Conservation (phyloP, 1,140 invertebrate species). For the Leptinotarsa defecta region DNA sequence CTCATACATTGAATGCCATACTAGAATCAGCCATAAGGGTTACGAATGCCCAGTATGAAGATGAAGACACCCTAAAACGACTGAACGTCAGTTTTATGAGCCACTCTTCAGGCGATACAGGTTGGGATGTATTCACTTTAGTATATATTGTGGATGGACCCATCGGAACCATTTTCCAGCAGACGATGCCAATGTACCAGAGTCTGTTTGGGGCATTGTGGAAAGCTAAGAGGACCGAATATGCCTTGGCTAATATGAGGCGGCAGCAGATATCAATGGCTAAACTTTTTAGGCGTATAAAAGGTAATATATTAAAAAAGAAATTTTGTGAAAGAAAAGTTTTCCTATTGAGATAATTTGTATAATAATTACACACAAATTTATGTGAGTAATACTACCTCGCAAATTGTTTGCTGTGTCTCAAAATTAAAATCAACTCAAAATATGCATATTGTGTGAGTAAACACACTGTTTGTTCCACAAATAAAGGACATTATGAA, state of each 20-base stretch:
- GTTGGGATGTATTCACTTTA: conserved; percentile 95
- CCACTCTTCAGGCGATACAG: conserved; percentile 72
- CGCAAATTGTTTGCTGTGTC: too few species aligned
- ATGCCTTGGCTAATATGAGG: conserved; percentile 85
- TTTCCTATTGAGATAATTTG: not conserved
- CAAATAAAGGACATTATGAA: too few species aligned
- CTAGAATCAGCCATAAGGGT: conserved; percentile 89
- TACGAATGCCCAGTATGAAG: conserved; percentile 94
- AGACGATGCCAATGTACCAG: conserved; percentile 83
- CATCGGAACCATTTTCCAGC: conserved; percentile 89
- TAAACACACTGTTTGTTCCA: too few species aligned
- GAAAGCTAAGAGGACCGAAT: conserved; percentile 94
- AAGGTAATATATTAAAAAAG: conserved; percentile 46
- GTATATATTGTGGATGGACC: conserved; percentile 93
- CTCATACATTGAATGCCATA: conserved; percentile 87
- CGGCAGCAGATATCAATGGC: conserved; percentile 82
- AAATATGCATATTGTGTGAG: too few species aligned
- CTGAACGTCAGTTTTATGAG: conserved; percentile 83
- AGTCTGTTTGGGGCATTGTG: conserved; percentile 91
- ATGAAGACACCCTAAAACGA: conserved; percentile 84
- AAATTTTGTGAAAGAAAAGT: not conserved
- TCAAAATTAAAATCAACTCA: too few species aligned
- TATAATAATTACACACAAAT: not conserved
- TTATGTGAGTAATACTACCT: not conserved
- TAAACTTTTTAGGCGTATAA: conserved; percentile 71